Percentiles rank a stretch among this genome's conserved stretches.
phyloP scores from a whole-genome alignment of 2,888 invertebrate genomes.

The Myopa testacea region DNA sequence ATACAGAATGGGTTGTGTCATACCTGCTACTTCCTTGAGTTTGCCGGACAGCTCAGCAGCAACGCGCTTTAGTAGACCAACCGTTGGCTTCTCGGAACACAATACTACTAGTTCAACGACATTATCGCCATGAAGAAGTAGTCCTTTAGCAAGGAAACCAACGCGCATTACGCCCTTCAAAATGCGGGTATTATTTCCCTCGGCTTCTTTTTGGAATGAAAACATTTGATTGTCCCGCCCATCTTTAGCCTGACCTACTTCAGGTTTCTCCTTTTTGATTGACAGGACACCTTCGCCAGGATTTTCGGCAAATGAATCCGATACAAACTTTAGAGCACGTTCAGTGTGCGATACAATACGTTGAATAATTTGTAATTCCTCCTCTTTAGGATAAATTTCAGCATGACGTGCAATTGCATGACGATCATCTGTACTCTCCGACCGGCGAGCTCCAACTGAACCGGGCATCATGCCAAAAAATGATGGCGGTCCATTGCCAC shows the following conservation, averaged over 20 bases:
- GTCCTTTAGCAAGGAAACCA: conserved; percentile 87
- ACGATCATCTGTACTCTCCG: conserved; percentile 95
- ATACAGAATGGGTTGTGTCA: background rate
- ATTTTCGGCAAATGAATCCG: conserved; percentile 84
- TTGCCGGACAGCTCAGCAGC: conserved; percentile 86
- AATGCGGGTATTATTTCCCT: conserved; percentile 75
- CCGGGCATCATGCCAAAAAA: conserved; percentile 74
- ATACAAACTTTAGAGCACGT: conserved; percentile 92
- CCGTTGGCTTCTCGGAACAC: conserved; percentile 94
- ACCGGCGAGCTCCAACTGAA: conserved; percentile 72
- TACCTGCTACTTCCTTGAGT: conserved; percentile 78
- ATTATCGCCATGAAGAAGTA: conserved; percentile 89
- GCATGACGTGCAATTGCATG: conserved; percentile 94
- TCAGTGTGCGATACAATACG: conserved; percentile 93
- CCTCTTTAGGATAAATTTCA: conserved; percentile 93
- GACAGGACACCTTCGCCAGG: conserved; percentile 56
- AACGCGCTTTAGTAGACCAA: conserved; percentile 87
- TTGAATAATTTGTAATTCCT: conserved; percentile 89
- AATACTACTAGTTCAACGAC: conserved; percentile 93
- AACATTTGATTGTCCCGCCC: conserved; percentile 86
- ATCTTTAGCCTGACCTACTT: conserved; percentile 72
- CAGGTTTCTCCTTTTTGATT: conserved; percentile 63
- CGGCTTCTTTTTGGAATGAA: conserved; percentile 78
- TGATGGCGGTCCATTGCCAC: conserved; percentile 69
- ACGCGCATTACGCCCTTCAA: conserved; percentile 98